Evolutionary conservation across 1,140 invertebrate genomes (phyloP).

Genomic region (Bradynema listronoti): DNA sequence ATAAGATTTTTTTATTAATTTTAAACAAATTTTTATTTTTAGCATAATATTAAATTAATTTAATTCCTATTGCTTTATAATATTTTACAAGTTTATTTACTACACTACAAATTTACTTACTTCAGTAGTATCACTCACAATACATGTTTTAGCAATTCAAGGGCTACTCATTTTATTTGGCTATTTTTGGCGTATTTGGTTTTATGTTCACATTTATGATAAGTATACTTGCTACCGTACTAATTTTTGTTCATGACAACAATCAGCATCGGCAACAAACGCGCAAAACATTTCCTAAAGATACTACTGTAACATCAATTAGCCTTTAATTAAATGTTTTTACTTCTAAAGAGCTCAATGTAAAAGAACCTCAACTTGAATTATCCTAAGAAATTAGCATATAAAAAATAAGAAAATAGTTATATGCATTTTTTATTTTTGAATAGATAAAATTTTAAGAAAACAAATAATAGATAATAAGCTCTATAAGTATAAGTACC

Average conservation of each 20-base stretch:
- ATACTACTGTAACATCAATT: conserved; percentile 20
- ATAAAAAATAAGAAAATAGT: too few relatives aligned
- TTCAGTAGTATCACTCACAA: neutral
- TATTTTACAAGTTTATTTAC: too few relatives aligned
- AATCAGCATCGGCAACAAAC: conserved; percentile 25
- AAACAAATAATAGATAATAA: too few relatives aligned
- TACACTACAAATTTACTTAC: too few relatives aligned
- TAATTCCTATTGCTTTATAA: too few relatives aligned
- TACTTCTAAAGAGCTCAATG: conserved; percentile 9
- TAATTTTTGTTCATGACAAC: conserved; percentile 29
- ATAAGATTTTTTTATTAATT: neutral
- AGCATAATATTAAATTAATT: neutral
- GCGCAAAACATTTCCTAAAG: conserved; percentile 37
- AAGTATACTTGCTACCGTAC: conserved; percentile 22
- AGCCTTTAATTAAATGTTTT: conserved; percentile 22
- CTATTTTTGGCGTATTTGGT: conserved; percentile 15
- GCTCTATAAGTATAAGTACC: too few relatives aligned
- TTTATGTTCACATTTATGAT: conserved; percentile 33
- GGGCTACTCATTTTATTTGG: conserved; percentile 38
- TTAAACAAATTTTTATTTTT: too few relatives aligned
- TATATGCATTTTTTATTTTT: too few relatives aligned
- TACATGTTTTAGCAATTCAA: conserved; percentile 27
- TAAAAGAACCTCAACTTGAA: neutral
- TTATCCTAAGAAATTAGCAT: conserved; percentile 4
- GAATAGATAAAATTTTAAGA: too few relatives aligned